phyloP scores from a whole-genome alignment of 2,888 invertebrate species.

The Diarsia dahlii region DNA sequence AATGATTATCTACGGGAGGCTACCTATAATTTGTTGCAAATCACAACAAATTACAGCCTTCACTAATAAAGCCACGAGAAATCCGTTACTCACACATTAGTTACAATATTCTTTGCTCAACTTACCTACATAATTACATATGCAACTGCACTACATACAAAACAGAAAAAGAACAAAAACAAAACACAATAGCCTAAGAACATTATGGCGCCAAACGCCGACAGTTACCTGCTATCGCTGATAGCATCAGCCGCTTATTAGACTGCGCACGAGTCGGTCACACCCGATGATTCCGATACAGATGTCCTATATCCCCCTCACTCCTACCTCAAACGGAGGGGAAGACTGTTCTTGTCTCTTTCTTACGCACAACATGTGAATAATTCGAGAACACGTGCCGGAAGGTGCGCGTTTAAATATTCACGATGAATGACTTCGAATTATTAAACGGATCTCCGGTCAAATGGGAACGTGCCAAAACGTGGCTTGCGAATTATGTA shows the following conservation, averaged over 20 bases:
- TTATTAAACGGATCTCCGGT: conserved; percentile 65
- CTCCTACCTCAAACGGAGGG: conserved; percentile 19
- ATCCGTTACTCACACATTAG: neutral
- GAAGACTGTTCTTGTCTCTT: conserved; percentile 30
- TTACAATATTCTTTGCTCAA: neutral
- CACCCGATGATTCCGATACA: conserved; percentile 76
- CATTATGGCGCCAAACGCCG: conserved; percentile 74
- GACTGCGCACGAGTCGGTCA: conserved; percentile 81
- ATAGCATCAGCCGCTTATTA: conserved; percentile 75
- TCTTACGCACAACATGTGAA: conserved; percentile 55
- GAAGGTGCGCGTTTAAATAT: conserved; percentile 66
- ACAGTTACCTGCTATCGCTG: conserved; percentile 68
- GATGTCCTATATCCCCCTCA: conserved; percentile 69
- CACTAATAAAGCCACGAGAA: neutral
- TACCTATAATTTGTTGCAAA: no score
- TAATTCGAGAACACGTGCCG: conserved; percentile 69
- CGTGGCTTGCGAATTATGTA: conserved; percentile 51
- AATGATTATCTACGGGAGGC: neutral
- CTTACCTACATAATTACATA: neutral
- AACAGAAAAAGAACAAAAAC: conserved; percentile 30
- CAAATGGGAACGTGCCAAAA: conserved; percentile 54
- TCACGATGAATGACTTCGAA: conserved; percentile 66
- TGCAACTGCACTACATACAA: conserved; percentile 3
- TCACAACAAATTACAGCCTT: neutral
- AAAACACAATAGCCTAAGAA: conserved; percentile 66